Conservation (phyloP, 1,140 invertebrate genomes). For the Coboldia fuscipes region DNA sequence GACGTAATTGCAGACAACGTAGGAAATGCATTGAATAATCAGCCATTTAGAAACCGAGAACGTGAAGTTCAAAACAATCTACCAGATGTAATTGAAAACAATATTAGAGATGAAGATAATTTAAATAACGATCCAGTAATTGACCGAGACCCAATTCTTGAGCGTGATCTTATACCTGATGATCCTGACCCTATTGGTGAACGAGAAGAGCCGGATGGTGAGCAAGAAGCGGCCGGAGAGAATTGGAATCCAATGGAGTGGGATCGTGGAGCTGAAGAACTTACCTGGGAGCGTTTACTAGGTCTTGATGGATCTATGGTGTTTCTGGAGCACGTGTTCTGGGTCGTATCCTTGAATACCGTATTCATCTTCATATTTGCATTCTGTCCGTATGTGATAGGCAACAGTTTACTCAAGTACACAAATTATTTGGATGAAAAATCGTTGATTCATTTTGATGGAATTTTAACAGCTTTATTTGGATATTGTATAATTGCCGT, state of each 20-base stretch:
- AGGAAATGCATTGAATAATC: slow-evolving; percentile 9
- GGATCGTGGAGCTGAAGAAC: slow-evolving; percentile 90
- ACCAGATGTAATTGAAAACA: slow-evolving; percentile 8
- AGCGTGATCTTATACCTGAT: not conserved
- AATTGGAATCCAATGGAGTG: slow-evolving; percentile 98
- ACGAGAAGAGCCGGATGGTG: slow-evolving; percentile 22
- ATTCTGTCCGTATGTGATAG: slow-evolving; percentile 91
- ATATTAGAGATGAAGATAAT: slow-evolving; percentile 5
- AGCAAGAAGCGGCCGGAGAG: slow-evolving; percentile 35
- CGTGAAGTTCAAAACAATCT: slow-evolving; percentile 1
- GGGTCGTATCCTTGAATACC: slow-evolving; percentile 94
- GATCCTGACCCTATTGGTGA: slow-evolving; percentile 14
- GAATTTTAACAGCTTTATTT: slow-evolving; percentile 73
- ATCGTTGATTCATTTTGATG: slow-evolving; percentile 71
- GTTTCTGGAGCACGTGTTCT: slow-evolving; percentile 97
- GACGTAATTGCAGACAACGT: slow-evolving; percentile 13
- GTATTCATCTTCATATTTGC: slow-evolving; percentile 89
- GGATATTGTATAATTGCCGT: slow-evolving; percentile 86
- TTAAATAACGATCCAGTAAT: not conserved
- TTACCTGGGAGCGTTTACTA: slow-evolving; percentile 92
- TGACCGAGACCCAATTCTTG: not conserved
- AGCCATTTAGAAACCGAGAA: too few species aligned
- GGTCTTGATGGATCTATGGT: slow-evolving; percentile 92
- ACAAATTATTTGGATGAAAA: too few species aligned
- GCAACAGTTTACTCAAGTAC: slow-evolving; percentile 51